Evolutionary conservation across 2,113 vertebrate species (phyloP).

Genomic region (Catharus fuscescens): DNA sequence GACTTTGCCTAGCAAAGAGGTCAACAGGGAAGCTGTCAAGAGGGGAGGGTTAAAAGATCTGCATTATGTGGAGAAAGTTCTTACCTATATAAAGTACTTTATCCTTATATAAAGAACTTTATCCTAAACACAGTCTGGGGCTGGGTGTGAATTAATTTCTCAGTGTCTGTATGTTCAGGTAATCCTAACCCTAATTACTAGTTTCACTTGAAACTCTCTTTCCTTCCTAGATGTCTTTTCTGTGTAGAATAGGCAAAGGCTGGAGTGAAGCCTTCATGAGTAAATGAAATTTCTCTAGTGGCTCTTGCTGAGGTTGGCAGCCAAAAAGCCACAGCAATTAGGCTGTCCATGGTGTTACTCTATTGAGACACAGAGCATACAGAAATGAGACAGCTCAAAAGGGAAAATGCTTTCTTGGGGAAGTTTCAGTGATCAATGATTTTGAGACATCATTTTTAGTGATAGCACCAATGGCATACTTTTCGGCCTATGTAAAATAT

Average conservation of each 20-base stretch:
- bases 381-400: background rate
- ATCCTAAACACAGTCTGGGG: background rate
- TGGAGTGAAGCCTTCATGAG: background rate
- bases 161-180: background rate
- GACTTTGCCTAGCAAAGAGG: background rate
- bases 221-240: background rate
- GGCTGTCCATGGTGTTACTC: background rate
- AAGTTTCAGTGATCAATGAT: background rate
- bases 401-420: background rate
- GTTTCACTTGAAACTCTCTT: background rate
- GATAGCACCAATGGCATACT: background rate
- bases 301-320: background rate
- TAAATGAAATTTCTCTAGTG: background rate
- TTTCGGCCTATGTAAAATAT: background rate
- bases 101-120: background rate
- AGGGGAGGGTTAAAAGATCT: background rate
- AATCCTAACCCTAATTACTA: background rate
- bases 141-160: background rate
- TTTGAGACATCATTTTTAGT: background rate
- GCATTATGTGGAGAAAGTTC: background rate
- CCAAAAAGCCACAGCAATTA: background rate
- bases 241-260: background rate
- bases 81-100: background rate
- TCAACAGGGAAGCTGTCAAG: background rate
- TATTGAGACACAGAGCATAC: background rate